A percentile compares a stretch with the other conserved stretches of the same genome.
phyloP scores from a whole-genome alignment of 2,888 invertebrate species.

The Glyphotaelius pellucidus region DNA sequence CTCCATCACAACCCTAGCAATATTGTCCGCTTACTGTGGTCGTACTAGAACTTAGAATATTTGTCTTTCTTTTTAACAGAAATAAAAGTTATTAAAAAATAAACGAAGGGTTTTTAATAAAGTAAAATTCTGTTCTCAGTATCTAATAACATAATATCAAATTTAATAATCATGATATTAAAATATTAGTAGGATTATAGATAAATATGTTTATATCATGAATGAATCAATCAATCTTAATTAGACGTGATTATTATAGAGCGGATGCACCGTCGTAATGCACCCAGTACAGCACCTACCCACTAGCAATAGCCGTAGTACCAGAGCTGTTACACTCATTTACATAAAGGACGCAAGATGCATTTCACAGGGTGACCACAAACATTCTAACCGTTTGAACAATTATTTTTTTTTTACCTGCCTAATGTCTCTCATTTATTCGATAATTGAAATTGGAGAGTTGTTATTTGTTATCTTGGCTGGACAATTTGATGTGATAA shows the following conservation, averaged over 20 bases:
- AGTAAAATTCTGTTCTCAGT: background rate
- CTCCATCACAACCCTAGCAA: too few relatives aligned
- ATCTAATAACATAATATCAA: background rate
- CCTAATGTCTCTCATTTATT: background rate
- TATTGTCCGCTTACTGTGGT: too few relatives aligned
- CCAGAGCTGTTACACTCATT: conserved; percentile 31
- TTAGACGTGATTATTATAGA: conserved; percentile 43
- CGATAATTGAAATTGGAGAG: too few relatives aligned
- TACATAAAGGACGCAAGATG: conserved; percentile 48
- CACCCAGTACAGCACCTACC: background rate
- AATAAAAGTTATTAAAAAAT: background rate
- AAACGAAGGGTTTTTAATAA: background rate
- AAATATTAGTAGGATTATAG: background rate
- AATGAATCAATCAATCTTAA: conserved; percentile 56
- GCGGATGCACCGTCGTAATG: background rate
- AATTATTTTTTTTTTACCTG: too few relatives aligned
- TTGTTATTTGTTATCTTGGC: too few relatives aligned
- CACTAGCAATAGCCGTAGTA: background rate
- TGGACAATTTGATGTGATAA: too few relatives aligned
- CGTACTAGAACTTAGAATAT: too few relatives aligned
- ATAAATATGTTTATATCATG: background rate
- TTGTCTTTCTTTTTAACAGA: too few relatives aligned
- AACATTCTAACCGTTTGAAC: background rate
- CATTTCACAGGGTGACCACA: conserved; percentile 33
- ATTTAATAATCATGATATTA: background rate